Evolutionary conservation across 2,797 vertebrate species (phyloP), one percentile per base, ranked within the genome.

Genomic region (Tenualosa ilisha): DNA sequence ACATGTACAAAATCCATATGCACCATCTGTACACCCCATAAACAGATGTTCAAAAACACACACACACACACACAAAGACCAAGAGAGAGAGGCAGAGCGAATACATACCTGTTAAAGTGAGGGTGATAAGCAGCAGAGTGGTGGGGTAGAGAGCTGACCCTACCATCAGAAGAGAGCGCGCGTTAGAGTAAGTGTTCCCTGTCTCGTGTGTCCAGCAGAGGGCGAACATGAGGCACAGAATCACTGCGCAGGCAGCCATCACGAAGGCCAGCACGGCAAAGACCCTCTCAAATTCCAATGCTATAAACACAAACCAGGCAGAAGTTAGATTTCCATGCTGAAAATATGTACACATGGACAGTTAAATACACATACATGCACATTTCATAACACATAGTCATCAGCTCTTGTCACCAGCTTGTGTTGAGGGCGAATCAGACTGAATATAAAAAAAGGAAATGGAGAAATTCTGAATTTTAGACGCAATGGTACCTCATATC

Each of bases 141-240:
- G 93, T 95, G 50, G 96, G 96, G 86, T 94, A 94, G 12, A 96
- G 94, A 0, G 93, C 92, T 88, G 95, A 93, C 22, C 94, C 93
- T 22, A 90, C 93, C 91, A 95, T 95, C 83, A 96, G 92, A 56
- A 96, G 93, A 0, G 95, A 90, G 24, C 93, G 93, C 0, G 94
- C 94, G 94, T 96, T 96, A 61, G 95, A 93, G 92, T 96, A 96
- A 84, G 95, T 95, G 49, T 81, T 94, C 90, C 93, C 92, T 0
- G 95, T 96, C 68, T 90, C 65, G 1, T 94, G 92, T 1, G 93
- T 95, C 96, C 95, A 96, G 92, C 95, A 96, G 91, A 95, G 93
- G 88, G 95, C 93, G 81, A 96, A 95, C 82, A 96, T 88, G 85
- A 97, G 89, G 54, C 94, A 96, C 82, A 96, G 90, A 40, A 91